Percentiles rank a stretch among this genome's conserved stretches.
phyloP scores from a whole-genome alignment of 1,140 invertebrate genomes.

The Pectinophora gossypiella region DNA sequence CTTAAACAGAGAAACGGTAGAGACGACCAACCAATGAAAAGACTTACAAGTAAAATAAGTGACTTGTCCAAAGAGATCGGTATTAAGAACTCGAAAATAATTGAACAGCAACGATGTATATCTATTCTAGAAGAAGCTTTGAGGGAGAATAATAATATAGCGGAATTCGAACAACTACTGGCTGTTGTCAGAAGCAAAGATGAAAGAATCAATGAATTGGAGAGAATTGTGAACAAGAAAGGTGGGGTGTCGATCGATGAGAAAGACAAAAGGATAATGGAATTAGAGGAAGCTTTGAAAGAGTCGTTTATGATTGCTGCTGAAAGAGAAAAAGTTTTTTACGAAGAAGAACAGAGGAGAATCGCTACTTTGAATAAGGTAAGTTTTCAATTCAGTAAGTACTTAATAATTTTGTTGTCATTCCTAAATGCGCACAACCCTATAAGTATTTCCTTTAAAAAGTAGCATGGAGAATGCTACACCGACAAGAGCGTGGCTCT shows the following conservation, averaged over 20 bases:
- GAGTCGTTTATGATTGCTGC: slow-evolving; percentile 80
- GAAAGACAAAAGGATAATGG: slow-evolving; percentile 80
- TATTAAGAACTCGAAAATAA: slow-evolving; percentile 73
- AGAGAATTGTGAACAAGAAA: slow-evolving; percentile 72
- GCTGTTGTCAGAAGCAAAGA: slow-evolving; percentile 75
- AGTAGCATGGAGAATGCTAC: too few species aligned
- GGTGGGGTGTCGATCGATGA: slow-evolving; percentile 44
- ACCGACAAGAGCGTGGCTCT: too few species aligned
- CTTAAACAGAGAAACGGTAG: slow-evolving; percentile 29
- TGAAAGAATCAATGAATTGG: slow-evolving; percentile 69
- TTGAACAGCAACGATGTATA: slow-evolving; percentile 76
- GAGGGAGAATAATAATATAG: slow-evolving; percentile 74
- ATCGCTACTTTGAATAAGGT: slow-evolving; percentile 80
- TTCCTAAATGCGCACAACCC: too few species aligned
- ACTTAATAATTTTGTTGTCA: too few species aligned
- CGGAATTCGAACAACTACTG: slow-evolving; percentile 73
- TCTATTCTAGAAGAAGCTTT: slow-evolving; percentile 74
- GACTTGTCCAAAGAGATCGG: slow-evolving; percentile 69
- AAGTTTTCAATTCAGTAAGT: too few species aligned
- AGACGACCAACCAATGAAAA: slow-evolving; percentile 36
- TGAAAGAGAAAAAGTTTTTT: slow-evolving; percentile 79
- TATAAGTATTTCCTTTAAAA: too few species aligned
- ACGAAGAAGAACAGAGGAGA: slow-evolving; percentile 77
- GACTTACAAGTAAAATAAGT: slow-evolving; percentile 59
- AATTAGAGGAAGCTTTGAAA: slow-evolving; percentile 87